Conservation (phyloP, 2,113 vertebrate species). For the Cinclus cinclus region DNA sequence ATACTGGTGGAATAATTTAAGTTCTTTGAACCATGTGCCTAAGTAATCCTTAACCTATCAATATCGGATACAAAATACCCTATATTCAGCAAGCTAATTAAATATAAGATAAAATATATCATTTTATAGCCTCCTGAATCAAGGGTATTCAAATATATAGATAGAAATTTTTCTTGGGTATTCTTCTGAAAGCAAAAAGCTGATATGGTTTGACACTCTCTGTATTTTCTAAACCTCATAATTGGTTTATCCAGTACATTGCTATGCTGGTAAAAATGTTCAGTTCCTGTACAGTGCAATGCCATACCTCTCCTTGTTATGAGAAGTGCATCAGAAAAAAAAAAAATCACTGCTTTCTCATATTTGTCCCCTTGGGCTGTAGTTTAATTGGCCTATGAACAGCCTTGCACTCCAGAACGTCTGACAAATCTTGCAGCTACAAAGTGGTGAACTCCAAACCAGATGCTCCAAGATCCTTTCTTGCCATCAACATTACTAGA, state of each 20-base stretch:
- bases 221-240: not conserved
- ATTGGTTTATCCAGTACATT: not conserved
- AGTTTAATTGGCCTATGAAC: constrained; percentile 1
- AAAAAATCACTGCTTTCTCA: not conserved
- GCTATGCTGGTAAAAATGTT: not conserved
- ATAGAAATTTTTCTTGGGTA: not conserved
- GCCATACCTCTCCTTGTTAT: not conserved
- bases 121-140: not conserved
- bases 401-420: not conserved
- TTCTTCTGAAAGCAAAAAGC: not conserved
- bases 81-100: not conserved
- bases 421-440: constrained; percentile 2
- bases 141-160: not conserved
- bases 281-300: not conserved
- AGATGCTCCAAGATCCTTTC: not conserved
- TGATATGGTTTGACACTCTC: not conserved
- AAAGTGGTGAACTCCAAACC: not conserved
- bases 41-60: not conserved
- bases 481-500: not conserved
- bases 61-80: not conserved
- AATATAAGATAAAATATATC: not conserved
- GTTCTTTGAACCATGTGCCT: not conserved
- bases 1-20: not conserved
- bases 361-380: not conserved
- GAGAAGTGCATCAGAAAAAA: not conserved